phyloP scores from a whole-genome alignment of 2,797 vertebrate species.

The Gorsachius magnificus region DNA sequence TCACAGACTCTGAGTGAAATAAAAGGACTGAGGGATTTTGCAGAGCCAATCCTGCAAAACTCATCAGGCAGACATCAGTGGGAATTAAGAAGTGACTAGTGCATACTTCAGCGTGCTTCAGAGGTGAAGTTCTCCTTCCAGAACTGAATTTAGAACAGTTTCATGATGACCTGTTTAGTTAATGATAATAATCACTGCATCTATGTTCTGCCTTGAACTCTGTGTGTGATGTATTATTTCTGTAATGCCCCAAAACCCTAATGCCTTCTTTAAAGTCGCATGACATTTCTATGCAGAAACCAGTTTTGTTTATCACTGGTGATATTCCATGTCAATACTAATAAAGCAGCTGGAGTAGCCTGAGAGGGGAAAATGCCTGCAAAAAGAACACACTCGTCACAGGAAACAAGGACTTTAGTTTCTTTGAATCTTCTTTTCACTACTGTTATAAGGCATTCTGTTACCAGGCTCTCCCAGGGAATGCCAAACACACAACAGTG shows the following conservation, averaged over 20 bases:
- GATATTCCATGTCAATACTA: neutral
- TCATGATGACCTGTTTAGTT: neutral
- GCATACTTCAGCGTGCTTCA: neutral
- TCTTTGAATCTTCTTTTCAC: neutral
- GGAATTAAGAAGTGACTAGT: neutral
- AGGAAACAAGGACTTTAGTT: neutral
- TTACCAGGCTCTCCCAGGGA: slow-evolving; percentile 4
- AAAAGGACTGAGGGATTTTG: neutral
- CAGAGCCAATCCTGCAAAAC: neutral
- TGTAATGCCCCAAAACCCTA: neutral
- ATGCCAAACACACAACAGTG: neutral
- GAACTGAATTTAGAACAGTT: neutral
- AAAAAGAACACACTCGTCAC: neutral
- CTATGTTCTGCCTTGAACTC: neutral
- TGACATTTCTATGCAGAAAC: neutral
- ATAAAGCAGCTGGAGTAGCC: neutral
- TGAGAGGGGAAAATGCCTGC: neutral
- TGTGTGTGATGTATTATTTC: neutral
- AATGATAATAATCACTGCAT: neutral
- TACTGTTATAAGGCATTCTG: neutral
- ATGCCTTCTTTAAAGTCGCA: neutral
- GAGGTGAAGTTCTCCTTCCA: neutral
- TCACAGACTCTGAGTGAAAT: neutral
- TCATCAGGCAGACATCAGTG: neutral
- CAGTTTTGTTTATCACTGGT: neutral